Evolutionary conservation across 1,140 invertebrate genomes (phyloP), one percentile per base, ranked within the genome.

Genomic region (Caligus rogercresseyi): DNA sequence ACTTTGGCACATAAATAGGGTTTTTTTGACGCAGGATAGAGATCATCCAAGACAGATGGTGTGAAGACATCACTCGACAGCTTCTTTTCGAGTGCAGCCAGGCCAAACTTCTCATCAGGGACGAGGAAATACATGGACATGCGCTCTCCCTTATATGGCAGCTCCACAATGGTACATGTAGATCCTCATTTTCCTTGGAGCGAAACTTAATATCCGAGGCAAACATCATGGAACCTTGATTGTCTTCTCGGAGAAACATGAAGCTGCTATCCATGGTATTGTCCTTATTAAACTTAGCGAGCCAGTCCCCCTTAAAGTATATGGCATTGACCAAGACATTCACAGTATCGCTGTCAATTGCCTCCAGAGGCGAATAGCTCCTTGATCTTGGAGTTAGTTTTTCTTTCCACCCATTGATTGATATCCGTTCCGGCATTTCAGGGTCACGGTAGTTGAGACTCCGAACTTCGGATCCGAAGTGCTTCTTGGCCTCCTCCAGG

Each of bases 291-390:
- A 92, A 91, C 0, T 81, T 78, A 3, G 77, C 72, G 55, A 78
- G 76, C 88, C 88, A 92, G 25, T 76, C 73, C 14, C 85, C 87
- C 74, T 88, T 89, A 72, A 91, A 92, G 70, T 89, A 87, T 51
- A 91, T 76, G 11, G 86, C 86, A 73, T 90, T 91, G 1, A 87
- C 74, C 0, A 91, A 73, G 4, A 91, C 77, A 20, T 89, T 64
- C 62, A 76, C 73, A 73, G 77, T 66, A 79, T 81, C 72, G 0
- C 75, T 64, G 31, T 72, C 70, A 24, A 83, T 67, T 58, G 71
- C 69, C 25, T 60, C 26, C 68, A 64, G 54, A 71, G 57, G 20
- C n/a, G 26, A 89, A 72, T 13, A 87, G 71, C 69, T 86, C 73
- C 65, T 78, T 79, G 63, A 89, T 86, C 71, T 80, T 82, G 53